Conservation (phyloP, 2,888 invertebrate genomes). For the Cantharis flavilabris region DNA sequence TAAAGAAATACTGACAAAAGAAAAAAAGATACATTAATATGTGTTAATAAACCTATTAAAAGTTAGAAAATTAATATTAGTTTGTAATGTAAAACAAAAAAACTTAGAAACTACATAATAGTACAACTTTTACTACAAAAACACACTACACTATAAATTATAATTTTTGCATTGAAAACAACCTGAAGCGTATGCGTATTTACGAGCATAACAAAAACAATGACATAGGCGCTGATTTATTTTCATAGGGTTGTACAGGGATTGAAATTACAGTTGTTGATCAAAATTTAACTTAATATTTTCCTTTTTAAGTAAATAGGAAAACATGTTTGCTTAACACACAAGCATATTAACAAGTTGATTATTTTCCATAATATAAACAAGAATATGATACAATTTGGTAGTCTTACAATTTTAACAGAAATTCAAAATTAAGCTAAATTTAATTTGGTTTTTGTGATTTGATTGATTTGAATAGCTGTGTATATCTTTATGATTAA, state of each 20-base stretch:
- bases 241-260: not conserved
- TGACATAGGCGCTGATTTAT: conserved; percentile 8
- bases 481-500: too few relatives aligned
- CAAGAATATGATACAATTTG: not conserved
- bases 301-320: not conserved
- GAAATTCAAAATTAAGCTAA: too few relatives aligned
- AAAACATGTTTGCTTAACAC: not conserved
- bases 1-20: too few relatives aligned
- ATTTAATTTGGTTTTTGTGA: too few relatives aligned
- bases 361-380: not conserved
- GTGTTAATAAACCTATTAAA: not conserved
- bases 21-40: not conserved
- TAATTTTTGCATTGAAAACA: conserved; percentile 13
- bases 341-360: not conserved
- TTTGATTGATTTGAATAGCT: too few relatives aligned
- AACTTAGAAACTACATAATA: conserved; percentile 1
- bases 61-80: not conserved
- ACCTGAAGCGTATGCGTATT: conserved; percentile 5
- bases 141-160: conserved; percentile 4
- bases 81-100: not conserved
- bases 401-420: too few relatives aligned
- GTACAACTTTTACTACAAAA: conserved; percentile 3
- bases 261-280: not conserved
- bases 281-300: not conserved
- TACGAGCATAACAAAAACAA: not conserved